Evolutionary conservation across 1,140 invertebrate species (phyloP), one percentile per base, ranked within the genome.

Genomic region (Pomacea maculata): DNA sequence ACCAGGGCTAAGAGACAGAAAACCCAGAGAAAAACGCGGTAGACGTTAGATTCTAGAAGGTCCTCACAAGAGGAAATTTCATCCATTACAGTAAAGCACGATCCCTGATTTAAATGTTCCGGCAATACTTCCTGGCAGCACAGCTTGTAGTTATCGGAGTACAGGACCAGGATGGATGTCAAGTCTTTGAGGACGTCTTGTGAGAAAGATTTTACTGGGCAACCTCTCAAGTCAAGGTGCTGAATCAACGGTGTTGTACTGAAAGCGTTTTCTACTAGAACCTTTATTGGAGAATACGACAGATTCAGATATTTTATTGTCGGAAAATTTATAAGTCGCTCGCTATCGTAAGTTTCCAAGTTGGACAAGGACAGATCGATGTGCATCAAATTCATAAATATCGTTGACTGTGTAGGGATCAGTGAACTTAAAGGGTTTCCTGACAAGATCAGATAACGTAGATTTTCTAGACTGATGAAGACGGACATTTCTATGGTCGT

Each of bases 21-120:
- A 11, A 84, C 29, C 84, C 83, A 87, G 52, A 87, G 70, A 73
- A 71, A 81, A 0, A 81, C 61, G 9, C 78, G 68, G 1, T 83
- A 72, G 14, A 77, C 12, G 21, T 25, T 1, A 6, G 57, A 76
- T 64, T 45, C 61, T 14, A 76, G 19, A 21, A 76, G 55, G 64
- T 76, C 61, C 7, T 76, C 75, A 45, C 75, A 76, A 1, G 75
- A 76, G 0, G 75, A 63, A 1, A 76, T 64, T 64, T 76, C 75
- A 19, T 76, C 61, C 7, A 7, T 45, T 7, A 57, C 17, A 1
- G 75, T 21, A 25, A 25, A 17, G 25, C 75, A 76, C 0, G 3
- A 10, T 8, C 34, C 19, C 4, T 1, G 2, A 21, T 6, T 63
- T 19, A 64, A 64, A 2, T 34, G 25, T 2, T 76, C 17, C 5